Evolutionary conservation across 2,888 invertebrate species (phyloP).

Genomic region (Caenorhabditis uteleia): DNA sequence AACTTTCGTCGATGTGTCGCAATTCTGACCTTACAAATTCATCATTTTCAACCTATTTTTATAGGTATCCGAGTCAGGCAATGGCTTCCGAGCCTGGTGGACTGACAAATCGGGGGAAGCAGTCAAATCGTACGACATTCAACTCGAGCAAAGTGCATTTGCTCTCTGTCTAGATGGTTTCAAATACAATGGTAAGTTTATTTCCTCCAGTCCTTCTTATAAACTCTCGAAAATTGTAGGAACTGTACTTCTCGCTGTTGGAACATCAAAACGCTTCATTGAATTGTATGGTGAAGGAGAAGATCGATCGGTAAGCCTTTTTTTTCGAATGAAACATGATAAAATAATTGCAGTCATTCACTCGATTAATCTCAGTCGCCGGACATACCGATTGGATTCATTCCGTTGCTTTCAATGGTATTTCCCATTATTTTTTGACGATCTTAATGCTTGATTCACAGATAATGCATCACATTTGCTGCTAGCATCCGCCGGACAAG

Average conservation of each 20-base stretch:
- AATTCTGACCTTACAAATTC: neutral
- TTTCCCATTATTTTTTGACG: neutral
- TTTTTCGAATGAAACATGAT: neutral
- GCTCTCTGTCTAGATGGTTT: constrained; percentile 30
- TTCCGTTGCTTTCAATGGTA: constrained; percentile 56
- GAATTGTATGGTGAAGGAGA: constrained; percentile 42
- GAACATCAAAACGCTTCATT: constrained; percentile 54
- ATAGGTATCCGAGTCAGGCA: constrained; percentile 6
- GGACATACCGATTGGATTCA: constrained; percentile 61
- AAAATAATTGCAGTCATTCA: constrained; percentile 14
- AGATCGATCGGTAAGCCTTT: constrained; percentile 4
- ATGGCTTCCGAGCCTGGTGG: constrained; percentile 33
- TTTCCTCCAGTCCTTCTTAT: too few species aligned
- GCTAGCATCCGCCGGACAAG: constrained; percentile 48
- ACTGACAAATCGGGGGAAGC: constrained; percentile 3
- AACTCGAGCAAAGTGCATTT: constrained; percentile 30
- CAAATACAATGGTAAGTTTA: neutral
- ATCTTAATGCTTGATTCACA: constrained; percentile 2
- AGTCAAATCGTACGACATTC: constrained; percentile 3
- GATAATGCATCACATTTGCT: constrained; percentile 31
- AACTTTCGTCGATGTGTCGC: neutral
- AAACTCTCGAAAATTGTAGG: constrained; percentile 17
- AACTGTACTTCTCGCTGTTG: constrained; percentile 44
- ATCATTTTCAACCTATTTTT: too few species aligned
- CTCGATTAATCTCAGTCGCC: constrained; percentile 33